Conservation (phyloP, 2,113 vertebrate genomes). For the Marmota flaviventris region DNA sequence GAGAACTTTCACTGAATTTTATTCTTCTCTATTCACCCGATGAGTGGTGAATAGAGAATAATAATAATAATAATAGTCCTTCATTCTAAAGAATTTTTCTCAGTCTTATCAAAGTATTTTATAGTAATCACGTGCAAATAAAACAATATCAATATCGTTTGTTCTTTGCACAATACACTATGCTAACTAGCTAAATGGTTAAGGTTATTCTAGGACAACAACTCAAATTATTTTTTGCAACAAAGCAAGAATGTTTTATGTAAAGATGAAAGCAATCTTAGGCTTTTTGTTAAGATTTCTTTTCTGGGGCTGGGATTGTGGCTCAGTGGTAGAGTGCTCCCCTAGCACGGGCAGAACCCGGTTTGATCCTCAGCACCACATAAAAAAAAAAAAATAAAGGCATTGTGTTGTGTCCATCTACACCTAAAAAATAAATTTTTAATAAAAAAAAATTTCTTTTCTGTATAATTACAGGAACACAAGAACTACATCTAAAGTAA, state of each 20-base stretch:
- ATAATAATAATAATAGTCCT: background rate
- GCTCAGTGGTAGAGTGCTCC: too few relatives aligned
- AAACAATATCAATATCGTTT: background rate
- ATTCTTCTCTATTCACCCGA: background rate
- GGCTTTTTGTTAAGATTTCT: background rate
- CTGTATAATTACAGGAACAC: background rate
- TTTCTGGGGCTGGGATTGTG: too few relatives aligned
- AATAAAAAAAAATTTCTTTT: background rate
- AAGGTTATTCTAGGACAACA: constrained; percentile 32
- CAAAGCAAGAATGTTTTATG: background rate
- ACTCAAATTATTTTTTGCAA: background rate
- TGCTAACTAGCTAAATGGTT: background rate
- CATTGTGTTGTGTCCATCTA: too few relatives aligned
- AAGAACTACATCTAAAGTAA: constrained; percentile 18
- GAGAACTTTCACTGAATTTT: background rate
- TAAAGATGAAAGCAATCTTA: background rate
- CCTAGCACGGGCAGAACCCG: too few relatives aligned
- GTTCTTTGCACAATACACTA: background rate
- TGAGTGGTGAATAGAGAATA: too few relatives aligned
- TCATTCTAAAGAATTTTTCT: background rate
- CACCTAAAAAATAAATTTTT: too few relatives aligned
- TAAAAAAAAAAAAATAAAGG: too few relatives aligned
- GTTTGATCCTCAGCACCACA: too few relatives aligned
- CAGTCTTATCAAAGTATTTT: background rate
- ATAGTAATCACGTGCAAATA: background rate